Evolutionary conservation across 2,113 vertebrate species (phyloP), one percentile per base, ranked within the genome.

Genomic region (Ptilonorhynchus violaceus): DNA sequence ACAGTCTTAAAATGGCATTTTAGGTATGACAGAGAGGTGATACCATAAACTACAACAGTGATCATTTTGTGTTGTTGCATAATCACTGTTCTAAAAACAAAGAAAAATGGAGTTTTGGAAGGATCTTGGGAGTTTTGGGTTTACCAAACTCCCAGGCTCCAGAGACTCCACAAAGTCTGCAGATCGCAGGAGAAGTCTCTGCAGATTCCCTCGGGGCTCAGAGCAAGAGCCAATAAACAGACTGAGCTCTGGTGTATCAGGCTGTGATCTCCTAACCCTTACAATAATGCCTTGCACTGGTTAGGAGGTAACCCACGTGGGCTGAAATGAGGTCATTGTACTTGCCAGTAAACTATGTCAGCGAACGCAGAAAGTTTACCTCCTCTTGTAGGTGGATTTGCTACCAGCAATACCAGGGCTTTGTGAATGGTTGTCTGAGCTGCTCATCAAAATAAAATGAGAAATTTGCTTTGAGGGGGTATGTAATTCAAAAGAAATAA

Each of bases 121-220:
- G 41, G 58, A 28, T 67, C 76, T 95, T 59, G 78, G 35, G 63
- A 88, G 27, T 22, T 31, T 78, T 74, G 63, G 8, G 1, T 35
- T 94, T 94, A 59, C 62, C 62, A 69, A 41, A 50, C 82, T 95
- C 75, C 56, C 70, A 80, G 77, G 44, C 74, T 75, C 8, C 42
- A 52, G 28, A 86, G 90, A 94, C 88, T 96, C 88, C 92, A 47
- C 47, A 13, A 83, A 92, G 66, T 83, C 89, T 95, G 84, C 68
- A 58, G 37, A 27, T 1, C 6, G 56, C 67, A 49, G 81, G 63
- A 82, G 75, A 53, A 20, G 33, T 77, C 1, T 0, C 66, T 53
- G 30, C 49, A 58, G 35, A 21, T 85, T 91, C 70, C 75, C 80
- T 74, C 3, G 0, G 80, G 69, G 70, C 70, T 70, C 50, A 35